A percentile compares a stretch with the other conserved stretches of the same genome.
These are phyloP conservation scores for Notothenia coriiceps DNA, from an alignment of 2,113 vertebrate species.

Conservation along the genomic window DNA sequence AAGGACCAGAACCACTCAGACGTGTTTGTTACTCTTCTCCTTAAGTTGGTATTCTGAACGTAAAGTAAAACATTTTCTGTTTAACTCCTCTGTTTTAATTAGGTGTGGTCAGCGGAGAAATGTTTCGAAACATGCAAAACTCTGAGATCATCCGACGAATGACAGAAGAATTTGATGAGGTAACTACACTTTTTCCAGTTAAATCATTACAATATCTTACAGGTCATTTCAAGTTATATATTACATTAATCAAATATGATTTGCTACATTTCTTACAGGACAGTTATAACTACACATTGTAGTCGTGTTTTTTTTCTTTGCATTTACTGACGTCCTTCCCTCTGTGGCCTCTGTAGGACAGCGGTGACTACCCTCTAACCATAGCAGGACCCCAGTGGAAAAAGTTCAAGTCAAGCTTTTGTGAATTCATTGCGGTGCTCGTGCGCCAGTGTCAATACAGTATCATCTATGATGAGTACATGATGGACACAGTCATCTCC, in stretches of 20 bases:
- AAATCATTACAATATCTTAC: not conserved
- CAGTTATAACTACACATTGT: not conserved
- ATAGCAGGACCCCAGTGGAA: constrained; percentile 99
- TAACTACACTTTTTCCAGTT: constrained; percentile 64
- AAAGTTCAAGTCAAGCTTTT: constrained; percentile 98
- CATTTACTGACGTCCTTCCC: constrained; percentile 5
- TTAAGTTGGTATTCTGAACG: not conserved
- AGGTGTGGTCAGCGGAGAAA: constrained; percentile 98
- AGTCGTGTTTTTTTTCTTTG: not conserved
- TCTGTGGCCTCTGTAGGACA: constrained; percentile 88
- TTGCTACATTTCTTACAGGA: not conserved
- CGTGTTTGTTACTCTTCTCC: not conserved
- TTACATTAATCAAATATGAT: not conserved
- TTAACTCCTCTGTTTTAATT: constrained; percentile 47
- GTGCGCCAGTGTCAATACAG: constrained; percentile 99
- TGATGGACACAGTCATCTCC: constrained; percentile 99
- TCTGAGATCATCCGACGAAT: constrained; percentile 99
- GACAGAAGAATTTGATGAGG: constrained; percentile 99
- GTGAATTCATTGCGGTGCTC: constrained; percentile 97
- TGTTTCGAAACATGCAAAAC: constrained; percentile 99
- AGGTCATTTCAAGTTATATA: constrained; percentile 2
- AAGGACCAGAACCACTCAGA: not conserved
- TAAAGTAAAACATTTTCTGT: constrained; percentile 4
- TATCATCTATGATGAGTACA: constrained; percentile 99
- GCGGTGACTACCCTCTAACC: constrained; percentile 97